Base-by-base conservation (phyloP, 2,888 invertebrate species). In the Tachina fera region DNA sequence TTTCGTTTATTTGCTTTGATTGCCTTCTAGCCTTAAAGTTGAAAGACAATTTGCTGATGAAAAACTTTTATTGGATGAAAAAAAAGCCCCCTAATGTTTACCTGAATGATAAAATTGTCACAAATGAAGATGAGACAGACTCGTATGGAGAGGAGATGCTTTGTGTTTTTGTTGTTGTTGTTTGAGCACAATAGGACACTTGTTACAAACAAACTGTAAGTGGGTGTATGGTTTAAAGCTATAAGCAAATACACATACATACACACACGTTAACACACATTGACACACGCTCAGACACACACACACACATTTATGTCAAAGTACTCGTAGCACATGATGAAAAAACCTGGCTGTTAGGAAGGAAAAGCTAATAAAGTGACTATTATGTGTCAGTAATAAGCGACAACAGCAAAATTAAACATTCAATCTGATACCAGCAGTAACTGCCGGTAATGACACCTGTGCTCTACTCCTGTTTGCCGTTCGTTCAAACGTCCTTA, bases 401-500 rank as follows among this genome's bases (percentile, higher is more conserved):
- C 47, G 22, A 47, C 19, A 14, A 47, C n/a, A n/a, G n/a, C 39
- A 22, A 14, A 56, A 22, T 67, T 67, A 68, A 43, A 67, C 9
- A 72, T 60, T 76, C 60, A 77, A 70, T 82, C 47, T 82, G 47
- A 58, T 72, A 78, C 14, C 60, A 58, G n/a, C 53, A 74, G 39
- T 71, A 70, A 47, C 51, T 65, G 51, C 45, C 53, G 60, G 16
- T 39, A 65, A 67, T 56, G 47, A 51, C 8, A 41, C 60, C 14
- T 61, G 45, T 16, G 41, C n/a, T 49, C 1, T 16, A 22, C 31
- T 31, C 16, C n/a, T 74, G 11, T 49, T 61, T 41, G 14, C 14
- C 13, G 11, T 58, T 71, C 14, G 9, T 8, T 8, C 2, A 31
- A 6, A 6, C 6, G 49, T 61, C 2, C 19, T 51, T 51, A 16